phyloP scores from a whole-genome alignment of 2,113 vertebrate genomes.

The Pteronura brasiliensis region DNA sequence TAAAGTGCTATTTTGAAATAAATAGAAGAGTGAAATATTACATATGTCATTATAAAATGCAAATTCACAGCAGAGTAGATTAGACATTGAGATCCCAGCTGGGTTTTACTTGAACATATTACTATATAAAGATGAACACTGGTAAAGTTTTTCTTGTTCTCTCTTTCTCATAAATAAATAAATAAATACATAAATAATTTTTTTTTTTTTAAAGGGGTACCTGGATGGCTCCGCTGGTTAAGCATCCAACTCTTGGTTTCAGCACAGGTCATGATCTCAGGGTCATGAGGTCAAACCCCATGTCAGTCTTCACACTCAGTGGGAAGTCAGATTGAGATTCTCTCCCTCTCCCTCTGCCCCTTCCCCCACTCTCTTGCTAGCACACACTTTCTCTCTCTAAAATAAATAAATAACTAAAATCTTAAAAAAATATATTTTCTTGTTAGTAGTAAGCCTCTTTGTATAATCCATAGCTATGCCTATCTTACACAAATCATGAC shows the following conservation, averaged over 20 bases:
- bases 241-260: background rate
- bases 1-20: conserved; percentile 45
- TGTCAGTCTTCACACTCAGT: background rate
- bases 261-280: background rate
- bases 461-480: background rate
- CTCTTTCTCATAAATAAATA: background rate
- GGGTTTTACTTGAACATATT: background rate
- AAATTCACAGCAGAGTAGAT: conserved; percentile 5
- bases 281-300: no score
- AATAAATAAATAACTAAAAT: background rate
- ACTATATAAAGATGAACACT: background rate
- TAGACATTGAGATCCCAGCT: background rate
- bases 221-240: background rate
- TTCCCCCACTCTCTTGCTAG: accelerated
- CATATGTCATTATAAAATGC: conserved; percentile 46
- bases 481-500: background rate
- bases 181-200: background rate
- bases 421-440: background rate
- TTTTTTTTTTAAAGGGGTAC: background rate
- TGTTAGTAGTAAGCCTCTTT: background rate
- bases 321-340: background rate
- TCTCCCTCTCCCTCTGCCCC: background rate
- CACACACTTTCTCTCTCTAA: background rate
- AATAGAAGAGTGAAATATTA: conserved; percentile 37
- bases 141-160: background rate